Evolutionary conservation across 2,888 invertebrate species (phyloP), one percentile per base, ranked within the genome.

Genomic region (Fissipunctia ypsillon): DNA sequence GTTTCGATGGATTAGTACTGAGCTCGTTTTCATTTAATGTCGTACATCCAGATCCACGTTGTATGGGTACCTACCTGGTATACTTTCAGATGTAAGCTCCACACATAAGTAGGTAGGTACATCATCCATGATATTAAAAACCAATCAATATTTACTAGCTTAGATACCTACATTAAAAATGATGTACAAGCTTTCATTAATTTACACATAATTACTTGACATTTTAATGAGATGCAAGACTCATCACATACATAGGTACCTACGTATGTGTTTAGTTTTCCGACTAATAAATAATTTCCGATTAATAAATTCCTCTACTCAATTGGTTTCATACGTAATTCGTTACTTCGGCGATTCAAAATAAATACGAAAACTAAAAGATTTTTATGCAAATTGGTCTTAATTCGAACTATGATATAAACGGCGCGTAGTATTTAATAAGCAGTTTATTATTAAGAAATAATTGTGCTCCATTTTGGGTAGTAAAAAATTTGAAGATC

Each of bases 341-440:
- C 16, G 12, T 66, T 70, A 59, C 28, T 50, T 54, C 28, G 65
- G 0, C 50, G 9, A 57, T 78, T 66, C 59, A 59, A 56, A 41
- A 70, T 56, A 68, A 67, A 50, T 54, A 50, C 35, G 38, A 74
- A 65, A 41, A 50, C 38, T 48, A 52, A 28, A 57, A 59, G 57
- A 7, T 73, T 61, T 65, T 43, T 16, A 79, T 56, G 66, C 56
- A 72, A 81, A 79, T 81, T 50, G n/a, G 35, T 63, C 54, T 68
- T 25, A 35, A 31, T 54, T 63, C 10, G 12, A 64, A 9, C 25
- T 9, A 22, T 25, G 28, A 31, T 31, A 31, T 4, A 31, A 31
- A 31, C 31, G 31, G 31, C 31, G 31, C 31, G 2, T 31, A 31
- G 31, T 31, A 31, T 31, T 31, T 31, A 31, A 3, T 31, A 31